Evolutionary conservation across 1,140 invertebrate genomes (phyloP), one percentile per base, ranked within the genome.

Genomic region (Macrotrachela quadricornifera): DNA sequence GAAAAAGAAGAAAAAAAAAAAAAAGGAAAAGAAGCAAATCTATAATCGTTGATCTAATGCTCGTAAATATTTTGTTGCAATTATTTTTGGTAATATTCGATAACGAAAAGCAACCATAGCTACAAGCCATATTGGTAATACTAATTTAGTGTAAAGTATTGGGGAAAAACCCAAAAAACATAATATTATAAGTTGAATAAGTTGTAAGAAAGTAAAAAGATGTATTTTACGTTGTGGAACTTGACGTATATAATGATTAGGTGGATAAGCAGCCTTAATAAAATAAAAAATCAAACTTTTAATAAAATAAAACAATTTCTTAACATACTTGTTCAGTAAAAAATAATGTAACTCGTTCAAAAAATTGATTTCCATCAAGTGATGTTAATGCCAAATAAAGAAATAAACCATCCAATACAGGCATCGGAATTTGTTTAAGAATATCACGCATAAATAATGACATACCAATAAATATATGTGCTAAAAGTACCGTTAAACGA

Each of bases 391-490:
- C 77, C 67, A 79, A 75, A 60, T 78, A 79, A 36, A 79, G 70
- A 63, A 79, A 79, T n/a, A 79, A 68, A n/a, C 77, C 77, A 60
- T 79, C 74, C 4, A 79, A 70, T 17, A 78, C 77, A 9, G 78
- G 73, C 6, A 73, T 73, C 46, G 77, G 77, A 54, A 79, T 79
- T 62, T 75, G 77, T 37, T 67, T 69, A 57, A 79, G 61, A 9
- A 77, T 76, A 58, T 74, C 72, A 1, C 77, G 77, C 44, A 79
- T 61, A 49, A 79, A 60, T 56, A 79, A 68, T 10, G 77, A 78
- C 36, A 77, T 63, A 37, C 77, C 76, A 57, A 79, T 78, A 56
- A 79, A 63, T 43, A 78, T 67, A 61, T 79, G 77, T 6, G 76
- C 75, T 43, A 78, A 64, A 4, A 79, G 69, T 17, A 73, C 72